These are phyloP conservation scores for Coreius guichenoti DNA, from an alignment of 2,797 vertebrate genomes.

Conservation along the genomic window DNA sequence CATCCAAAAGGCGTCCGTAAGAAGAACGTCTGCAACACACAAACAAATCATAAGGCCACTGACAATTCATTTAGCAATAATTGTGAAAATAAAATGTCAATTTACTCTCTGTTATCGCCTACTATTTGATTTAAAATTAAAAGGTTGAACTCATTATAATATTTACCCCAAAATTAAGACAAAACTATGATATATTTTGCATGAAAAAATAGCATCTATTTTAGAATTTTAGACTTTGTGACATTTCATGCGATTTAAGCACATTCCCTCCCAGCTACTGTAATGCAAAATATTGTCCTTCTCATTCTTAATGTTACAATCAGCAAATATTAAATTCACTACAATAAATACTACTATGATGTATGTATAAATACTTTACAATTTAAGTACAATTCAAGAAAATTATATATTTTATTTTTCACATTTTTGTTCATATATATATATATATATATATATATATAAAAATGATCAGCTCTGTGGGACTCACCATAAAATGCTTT, in stretches of 20 bases:
- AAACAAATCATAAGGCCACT: neutral
- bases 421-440: neutral
- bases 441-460: neutral
- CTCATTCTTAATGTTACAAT: neutral
- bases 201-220: neutral
- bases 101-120: neutral
- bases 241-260: neutral
- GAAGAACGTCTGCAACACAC: slow-evolving; percentile 77
- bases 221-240: neutral
- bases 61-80: neutral
- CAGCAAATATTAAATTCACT: neutral
- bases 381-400: neutral
- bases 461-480: neutral
- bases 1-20: slow-evolving; percentile 86
- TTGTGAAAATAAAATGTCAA: neutral
- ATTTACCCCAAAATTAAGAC: neutral
- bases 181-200: neutral
- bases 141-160: neutral
- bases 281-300: neutral
- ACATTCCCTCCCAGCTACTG: neutral
- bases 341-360: neutral
- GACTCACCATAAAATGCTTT: neutral
- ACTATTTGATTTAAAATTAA: neutral
- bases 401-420: neutral
- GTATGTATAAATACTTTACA: neutral